A percentile compares a stretch with the other conserved stretches of the same genome.
Evolutionary conservation across 1,140 invertebrate species (phyloP).

Genomic region (Trichonephila clavata): DNA sequence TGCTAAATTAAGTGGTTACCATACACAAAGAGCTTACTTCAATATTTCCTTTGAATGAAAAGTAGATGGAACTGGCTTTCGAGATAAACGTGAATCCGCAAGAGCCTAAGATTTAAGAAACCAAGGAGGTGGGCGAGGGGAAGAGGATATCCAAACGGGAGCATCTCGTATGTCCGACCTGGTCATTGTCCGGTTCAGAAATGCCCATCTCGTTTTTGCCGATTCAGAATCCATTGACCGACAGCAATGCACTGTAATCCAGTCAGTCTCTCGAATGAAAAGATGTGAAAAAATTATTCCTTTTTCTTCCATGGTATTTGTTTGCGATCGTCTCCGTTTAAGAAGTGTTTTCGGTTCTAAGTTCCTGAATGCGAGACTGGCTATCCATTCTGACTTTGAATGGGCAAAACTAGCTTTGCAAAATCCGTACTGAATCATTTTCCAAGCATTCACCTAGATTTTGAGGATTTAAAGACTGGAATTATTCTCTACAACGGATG

Average conservation of each 20-base stretch:
- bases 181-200: constrained; percentile 45
- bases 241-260: constrained; percentile 50
- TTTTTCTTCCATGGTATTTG: constrained; percentile 48
- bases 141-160: neutral
- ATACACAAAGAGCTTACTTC: neutral
- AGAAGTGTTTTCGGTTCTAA: neutral
- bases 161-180: neutral
- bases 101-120: neutral
- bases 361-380: neutral
- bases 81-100: neutral
- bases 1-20: neutral
- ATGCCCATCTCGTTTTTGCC: constrained; percentile 29
- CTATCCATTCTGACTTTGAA: constrained; percentile 39
- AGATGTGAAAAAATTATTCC: constrained; percentile 57
- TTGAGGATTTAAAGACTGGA: constrained; percentile 42
- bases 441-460: neutral
- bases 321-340: constrained; percentile 38
- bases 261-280: neutral
- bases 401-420: neutral
- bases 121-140: neutral
- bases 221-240: constrained; percentile 55
- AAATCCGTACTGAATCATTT: constrained; percentile 48
- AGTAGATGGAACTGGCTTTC: neutral
- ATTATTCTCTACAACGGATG: neutral
- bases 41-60: neutral